Conservation (phyloP, 2,113 vertebrate species). For the Seriola quinqueradiata region DNA sequence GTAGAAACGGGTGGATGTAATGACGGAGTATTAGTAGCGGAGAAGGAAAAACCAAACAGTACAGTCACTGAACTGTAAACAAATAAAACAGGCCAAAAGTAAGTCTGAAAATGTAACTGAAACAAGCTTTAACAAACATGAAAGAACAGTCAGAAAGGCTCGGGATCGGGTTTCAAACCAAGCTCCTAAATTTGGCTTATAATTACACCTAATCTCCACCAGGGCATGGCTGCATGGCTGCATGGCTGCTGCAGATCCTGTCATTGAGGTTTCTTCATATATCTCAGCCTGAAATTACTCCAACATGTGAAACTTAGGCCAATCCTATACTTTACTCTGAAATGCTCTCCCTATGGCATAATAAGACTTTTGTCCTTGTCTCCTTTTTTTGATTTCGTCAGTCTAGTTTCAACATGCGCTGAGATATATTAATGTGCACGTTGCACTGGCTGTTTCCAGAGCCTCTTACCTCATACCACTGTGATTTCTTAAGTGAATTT, state of each 20-base stretch:
- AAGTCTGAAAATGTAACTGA: background rate
- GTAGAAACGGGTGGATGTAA: slow-evolving; percentile 18
- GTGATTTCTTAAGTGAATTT: background rate
- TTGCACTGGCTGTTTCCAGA: background rate
- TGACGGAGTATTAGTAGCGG: background rate
- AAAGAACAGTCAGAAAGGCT: slow-evolving; percentile 1
- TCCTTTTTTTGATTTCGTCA: background rate
- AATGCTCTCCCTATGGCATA: slow-evolving; percentile 5
- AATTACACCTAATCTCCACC: slow-evolving; percentile 64
- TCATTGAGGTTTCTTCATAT: slow-evolving; percentile 72
- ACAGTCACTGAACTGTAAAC: background rate
- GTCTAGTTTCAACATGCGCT: background rate
- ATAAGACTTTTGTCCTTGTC: background rate
- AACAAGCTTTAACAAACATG: background rate
- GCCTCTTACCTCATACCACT: background rate
- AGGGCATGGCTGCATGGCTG: slow-evolving; percentile 55
- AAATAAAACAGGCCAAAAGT: background rate
- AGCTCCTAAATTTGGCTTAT: slow-evolving; percentile 66
- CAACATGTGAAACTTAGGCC: slow-evolving; percentile 35
- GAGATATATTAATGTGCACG: background rate
- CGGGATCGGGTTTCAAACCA: slow-evolving; percentile 47
- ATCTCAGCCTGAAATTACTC: slow-evolving; percentile 68
- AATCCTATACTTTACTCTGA: slow-evolving; percentile 12
- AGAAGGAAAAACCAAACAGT: background rate
- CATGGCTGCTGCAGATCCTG: slow-evolving; percentile 50